Evolutionary conservation across 2,113 vertebrate species (phyloP).

Genomic region (Amazona guildingii): DNA sequence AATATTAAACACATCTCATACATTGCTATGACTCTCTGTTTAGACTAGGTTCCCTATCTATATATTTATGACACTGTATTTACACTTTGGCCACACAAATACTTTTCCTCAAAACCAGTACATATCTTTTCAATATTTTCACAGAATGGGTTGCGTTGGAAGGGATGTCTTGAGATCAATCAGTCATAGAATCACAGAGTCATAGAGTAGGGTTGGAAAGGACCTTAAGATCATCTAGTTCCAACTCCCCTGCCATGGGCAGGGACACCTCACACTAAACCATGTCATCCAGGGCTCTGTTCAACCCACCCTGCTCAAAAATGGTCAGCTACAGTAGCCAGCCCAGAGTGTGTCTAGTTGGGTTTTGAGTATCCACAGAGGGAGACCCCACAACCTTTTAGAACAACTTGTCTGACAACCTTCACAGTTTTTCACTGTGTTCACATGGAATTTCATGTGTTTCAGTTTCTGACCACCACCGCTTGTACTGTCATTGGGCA

Average conservation of each 20-base stretch:
- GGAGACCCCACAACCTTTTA: background rate
- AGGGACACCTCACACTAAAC: too few species aligned
- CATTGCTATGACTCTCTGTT: background rate
- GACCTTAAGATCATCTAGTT: too few species aligned
- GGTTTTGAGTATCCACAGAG: background rate
- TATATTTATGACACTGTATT: background rate
- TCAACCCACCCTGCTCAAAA: background rate
- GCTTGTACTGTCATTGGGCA: background rate
- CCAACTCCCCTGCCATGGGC: too few species aligned
- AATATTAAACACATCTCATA: background rate
- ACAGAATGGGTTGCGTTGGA: background rate
- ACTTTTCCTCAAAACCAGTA: background rate
- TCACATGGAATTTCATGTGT: background rate
- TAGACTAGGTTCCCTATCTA: background rate
- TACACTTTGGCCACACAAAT: background rate
- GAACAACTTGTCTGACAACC: background rate
- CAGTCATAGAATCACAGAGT: background rate
- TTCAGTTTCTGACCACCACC: background rate
- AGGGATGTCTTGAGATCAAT: background rate
- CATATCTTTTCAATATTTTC: background rate
- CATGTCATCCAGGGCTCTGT: too few species aligned
- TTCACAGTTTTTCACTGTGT: background rate
- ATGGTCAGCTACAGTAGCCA: background rate
- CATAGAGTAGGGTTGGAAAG: too few species aligned
- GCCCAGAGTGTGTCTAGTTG: background rate